Conservation (phyloP, 2,797 vertebrate species). For the Sciaenops ocellatus region DNA sequence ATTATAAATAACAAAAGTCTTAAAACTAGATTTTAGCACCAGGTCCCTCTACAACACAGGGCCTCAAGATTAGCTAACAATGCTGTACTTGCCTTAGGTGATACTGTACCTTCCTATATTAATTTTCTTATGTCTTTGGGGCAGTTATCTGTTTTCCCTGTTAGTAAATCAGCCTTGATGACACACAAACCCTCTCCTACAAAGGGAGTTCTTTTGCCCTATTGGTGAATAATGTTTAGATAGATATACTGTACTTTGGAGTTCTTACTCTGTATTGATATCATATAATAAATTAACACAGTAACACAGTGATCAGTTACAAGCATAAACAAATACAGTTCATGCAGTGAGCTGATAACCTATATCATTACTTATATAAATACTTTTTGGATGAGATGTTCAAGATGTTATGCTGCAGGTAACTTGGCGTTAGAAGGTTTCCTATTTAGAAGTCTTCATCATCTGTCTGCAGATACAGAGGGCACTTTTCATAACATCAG, state of each 20-base stretch:
- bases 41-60: constrained; percentile 1
- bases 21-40: background rate
- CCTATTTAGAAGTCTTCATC: background rate
- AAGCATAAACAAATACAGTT: background rate
- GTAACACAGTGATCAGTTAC: background rate
- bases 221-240: background rate
- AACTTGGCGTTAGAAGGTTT: background rate
- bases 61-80: constrained; percentile 1
- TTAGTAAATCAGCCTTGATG: constrained; percentile 6
- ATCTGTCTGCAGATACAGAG: background rate
- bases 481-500: background rate
- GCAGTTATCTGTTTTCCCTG: constrained; percentile 2
- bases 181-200: background rate
- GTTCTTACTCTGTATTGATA: background rate
- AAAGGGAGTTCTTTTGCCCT: background rate
- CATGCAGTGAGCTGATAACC: background rate
- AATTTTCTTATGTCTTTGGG: background rate
- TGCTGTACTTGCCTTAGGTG: background rate
- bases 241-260: background rate
- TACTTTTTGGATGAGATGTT: constrained; percentile 7
- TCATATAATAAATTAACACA: constrained; percentile 2
- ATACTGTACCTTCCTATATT: constrained; percentile 7
- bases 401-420: background rate
- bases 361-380: background rate
- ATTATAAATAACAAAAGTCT: background rate